These are phyloP conservation scores for Cantharis flavilabris DNA, from an alignment of 2,888 invertebrate genomes.

Conservation along the genomic window DNA sequence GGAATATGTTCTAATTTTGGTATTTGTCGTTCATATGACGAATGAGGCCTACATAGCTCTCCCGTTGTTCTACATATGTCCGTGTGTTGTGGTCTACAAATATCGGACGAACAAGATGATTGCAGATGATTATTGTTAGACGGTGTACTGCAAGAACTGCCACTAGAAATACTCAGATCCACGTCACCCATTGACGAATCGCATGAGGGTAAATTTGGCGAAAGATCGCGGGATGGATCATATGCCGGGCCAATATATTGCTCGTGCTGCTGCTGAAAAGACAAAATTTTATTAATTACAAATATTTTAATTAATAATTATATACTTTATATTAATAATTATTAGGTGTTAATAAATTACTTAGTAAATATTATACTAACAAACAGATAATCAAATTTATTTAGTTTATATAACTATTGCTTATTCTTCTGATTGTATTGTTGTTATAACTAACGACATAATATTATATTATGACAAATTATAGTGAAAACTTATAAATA, in stretches of 20 bases:
- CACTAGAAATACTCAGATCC: slow-evolving; percentile 60
- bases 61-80: slow-evolving; percentile 43
- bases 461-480: not conserved
- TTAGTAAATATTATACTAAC: not conserved
- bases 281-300: slow-evolving; percentile 21
- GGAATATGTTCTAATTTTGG: slow-evolving; percentile 62
- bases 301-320: not conserved
- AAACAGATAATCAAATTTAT: not conserved
- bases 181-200: slow-evolving; percentile 62
- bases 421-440: too few species aligned
- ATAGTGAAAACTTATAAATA: not conserved
- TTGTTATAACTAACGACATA: not conserved
- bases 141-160: slow-evolving; percentile 64
- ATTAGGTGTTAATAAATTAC: too few species aligned
- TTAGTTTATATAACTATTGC: too few species aligned
- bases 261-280: slow-evolving; percentile 72
- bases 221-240: slow-evolving; percentile 74
- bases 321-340: not conserved
- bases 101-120: slow-evolving; percentile 56
- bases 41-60: slow-evolving; percentile 44
- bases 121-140: slow-evolving; percentile 62
- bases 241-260: slow-evolving; percentile 66
- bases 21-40: slow-evolving; percentile 58
- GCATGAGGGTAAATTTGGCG: slow-evolving; percentile 72
- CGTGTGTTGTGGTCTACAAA: slow-evolving; percentile 50